Percentiles rank a stretch among this genome's conserved stretches.
These are phyloP conservation scores for Bombus waltoni DNA, from an alignment of 1,140 invertebrate genomes.

Conservation along the genomic window DNA sequence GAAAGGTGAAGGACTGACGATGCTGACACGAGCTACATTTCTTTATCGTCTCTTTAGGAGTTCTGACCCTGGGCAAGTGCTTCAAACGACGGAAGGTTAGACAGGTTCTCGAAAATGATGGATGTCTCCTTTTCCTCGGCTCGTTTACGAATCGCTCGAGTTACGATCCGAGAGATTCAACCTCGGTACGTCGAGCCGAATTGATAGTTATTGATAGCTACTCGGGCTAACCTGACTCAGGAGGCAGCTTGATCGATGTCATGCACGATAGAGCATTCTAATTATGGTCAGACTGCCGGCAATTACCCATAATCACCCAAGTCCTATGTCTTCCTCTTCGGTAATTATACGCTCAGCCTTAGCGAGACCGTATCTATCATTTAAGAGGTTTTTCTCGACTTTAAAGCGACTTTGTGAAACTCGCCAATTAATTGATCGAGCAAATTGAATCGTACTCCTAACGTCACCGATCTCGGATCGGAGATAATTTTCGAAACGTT, in stretches of 20 bases:
- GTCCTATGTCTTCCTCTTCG: slow-evolving; percentile 52
- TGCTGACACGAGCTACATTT: slow-evolving; percentile 66
- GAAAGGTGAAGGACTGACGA: slow-evolving; percentile 63
- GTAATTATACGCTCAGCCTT: slow-evolving; percentile 55
- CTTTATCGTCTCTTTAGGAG: slow-evolving; percentile 66
- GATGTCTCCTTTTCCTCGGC: slow-evolving; percentile 66
- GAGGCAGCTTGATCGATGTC: slow-evolving; percentile 75
- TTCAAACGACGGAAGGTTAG: slow-evolving; percentile 62
- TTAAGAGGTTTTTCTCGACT: not conserved
- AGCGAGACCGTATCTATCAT: slow-evolving; percentile 23
- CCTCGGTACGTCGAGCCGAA: slow-evolving; percentile 51
- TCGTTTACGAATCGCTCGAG: slow-evolving; percentile 59
- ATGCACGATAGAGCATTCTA: slow-evolving; percentile 75
- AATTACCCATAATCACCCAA: slow-evolving; percentile 75
- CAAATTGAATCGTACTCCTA: no score
- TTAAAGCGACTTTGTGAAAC: not conserved
- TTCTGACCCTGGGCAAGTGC: slow-evolving; percentile 66
- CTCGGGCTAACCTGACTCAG: slow-evolving; percentile 72
- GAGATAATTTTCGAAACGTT: not conserved
- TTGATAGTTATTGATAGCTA: slow-evolving; percentile 77
- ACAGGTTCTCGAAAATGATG: slow-evolving; percentile 71
- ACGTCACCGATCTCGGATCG: not conserved
- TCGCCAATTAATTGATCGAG: not conserved
- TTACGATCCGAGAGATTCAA: slow-evolving; percentile 48
- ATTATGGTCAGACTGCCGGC: slow-evolving; percentile 73